Conservation (phyloP, 2,113 vertebrate genomes). For the Neotragus pygmaeus region DNA sequence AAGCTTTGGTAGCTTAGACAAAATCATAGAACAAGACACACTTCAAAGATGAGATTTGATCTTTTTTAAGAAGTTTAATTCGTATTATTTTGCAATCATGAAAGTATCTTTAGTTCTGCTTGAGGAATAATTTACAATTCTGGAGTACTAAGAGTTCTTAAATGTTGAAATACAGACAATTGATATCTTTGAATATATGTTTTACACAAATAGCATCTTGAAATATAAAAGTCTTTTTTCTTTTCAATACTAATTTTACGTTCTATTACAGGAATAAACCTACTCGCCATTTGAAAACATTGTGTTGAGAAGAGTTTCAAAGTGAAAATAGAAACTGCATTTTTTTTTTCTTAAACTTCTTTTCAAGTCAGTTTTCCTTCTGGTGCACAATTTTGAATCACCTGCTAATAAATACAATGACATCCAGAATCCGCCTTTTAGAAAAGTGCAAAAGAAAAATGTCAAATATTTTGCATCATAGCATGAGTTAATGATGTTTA, state of each 20-base stretch:
- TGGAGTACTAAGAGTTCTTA: not conserved
- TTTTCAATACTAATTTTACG: not conserved
- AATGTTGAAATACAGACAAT: not conserved
- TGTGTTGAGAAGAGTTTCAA: not conserved
- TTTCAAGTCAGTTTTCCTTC: not conserved
- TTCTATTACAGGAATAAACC: not conserved
- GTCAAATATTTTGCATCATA: not conserved
- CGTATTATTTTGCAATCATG: not conserved
- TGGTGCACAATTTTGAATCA: not conserved
- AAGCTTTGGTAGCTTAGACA: not conserved
- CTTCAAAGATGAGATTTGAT: not conserved
- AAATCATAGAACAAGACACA: not conserved
- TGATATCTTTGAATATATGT: not conserved
- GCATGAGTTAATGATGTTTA: conserved; percentile 20
- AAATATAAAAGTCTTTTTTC: not conserved
- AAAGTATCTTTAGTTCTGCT: not conserved
- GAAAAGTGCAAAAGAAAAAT: not conserved
- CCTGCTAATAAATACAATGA: not conserved
- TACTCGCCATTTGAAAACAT: not conserved
- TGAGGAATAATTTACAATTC: not conserved
- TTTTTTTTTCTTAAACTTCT: not conserved
- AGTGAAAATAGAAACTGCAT: not conserved
- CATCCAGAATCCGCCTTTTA: not conserved
- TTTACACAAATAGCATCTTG: not conserved
- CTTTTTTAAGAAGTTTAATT: not conserved